Percentiles rank a stretch among this genome's conserved stretches.
These are phyloP conservation scores for Thereuonema tuberculata DNA, from an alignment of 1,140 invertebrate genomes.

Conservation along the genomic window DNA sequence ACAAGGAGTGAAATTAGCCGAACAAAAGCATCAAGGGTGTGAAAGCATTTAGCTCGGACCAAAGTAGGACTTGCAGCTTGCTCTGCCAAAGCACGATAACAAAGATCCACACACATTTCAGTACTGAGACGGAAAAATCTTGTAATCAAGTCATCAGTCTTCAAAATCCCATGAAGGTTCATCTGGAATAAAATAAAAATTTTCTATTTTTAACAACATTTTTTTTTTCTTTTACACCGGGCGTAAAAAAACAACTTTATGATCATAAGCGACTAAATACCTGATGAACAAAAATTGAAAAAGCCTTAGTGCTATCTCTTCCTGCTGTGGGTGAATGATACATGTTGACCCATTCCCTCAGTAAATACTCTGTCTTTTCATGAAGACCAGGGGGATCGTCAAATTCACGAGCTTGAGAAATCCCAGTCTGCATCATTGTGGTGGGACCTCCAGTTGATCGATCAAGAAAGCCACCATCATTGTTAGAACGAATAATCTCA, in stretches of 20 bases:
- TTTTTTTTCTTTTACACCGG: no score
- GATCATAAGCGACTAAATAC: constrained; percentile 24
- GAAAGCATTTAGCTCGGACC: constrained; percentile 80
- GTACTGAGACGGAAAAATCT: constrained; percentile 93
- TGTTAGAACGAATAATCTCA: constrained; percentile 55
- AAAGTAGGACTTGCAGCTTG: constrained; percentile 36
- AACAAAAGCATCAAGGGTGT: constrained; percentile 90
- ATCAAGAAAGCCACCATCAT: constrained; percentile 49
- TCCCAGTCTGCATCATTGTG: constrained; percentile 84
- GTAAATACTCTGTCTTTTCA: constrained; percentile 86
- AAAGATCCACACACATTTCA: constrained; percentile 91
- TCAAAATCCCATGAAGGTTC: constrained; percentile 91
- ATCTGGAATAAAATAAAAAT: constrained; percentile 44
- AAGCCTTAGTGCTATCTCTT: constrained; percentile 84
- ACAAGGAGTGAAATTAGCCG: constrained; percentile 85
- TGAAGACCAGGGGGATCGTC: constrained; percentile 87
- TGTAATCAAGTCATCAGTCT: constrained; percentile 93
- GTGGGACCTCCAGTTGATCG: constrained; percentile 54
- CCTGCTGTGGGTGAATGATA: constrained; percentile 64
- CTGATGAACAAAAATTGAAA: constrained; percentile 78
- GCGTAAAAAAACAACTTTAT: no score
- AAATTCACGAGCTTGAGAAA: constrained; percentile 66
- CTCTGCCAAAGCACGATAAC: constrained; percentile 57
- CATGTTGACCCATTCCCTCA: constrained; percentile 89
- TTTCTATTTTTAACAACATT: not conserved